Evolutionary conservation across 2,888 invertebrate species (phyloP), one percentile per base, ranked within the genome.

Genomic region (Xestobium rufovillosum): DNA sequence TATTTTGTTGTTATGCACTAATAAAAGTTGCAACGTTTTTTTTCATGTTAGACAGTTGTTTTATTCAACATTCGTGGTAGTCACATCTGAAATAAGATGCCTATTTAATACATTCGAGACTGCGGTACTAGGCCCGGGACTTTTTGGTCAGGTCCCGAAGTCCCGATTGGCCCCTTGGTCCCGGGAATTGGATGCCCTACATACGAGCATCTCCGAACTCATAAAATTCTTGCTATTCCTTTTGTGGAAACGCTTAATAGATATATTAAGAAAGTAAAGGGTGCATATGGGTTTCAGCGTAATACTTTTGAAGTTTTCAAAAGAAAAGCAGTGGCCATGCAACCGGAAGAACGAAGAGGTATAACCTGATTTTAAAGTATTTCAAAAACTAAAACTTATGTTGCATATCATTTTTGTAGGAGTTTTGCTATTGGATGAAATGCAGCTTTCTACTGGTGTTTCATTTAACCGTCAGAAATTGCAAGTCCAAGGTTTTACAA

Each of bases 381-480:
- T n/a, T n/a, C n/a, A n/a, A n/a, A n/a, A n/a, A n/a, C n/a, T n/a
- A n/a, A n/a, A n/a, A n/a, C n/a, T n/a, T n/a, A n/a, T n/a, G n/a
- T n/a, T n/a, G n/a, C n/a, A n/a, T n/a, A n/a, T n/a, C n/a, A n/a
- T n/a, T n/a, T n/a, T n/a, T n/a, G 13, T 36, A 38, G 50, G 48
- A 31, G 32, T 33, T 27, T 13, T 52, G 1, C 27, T 49, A 16
- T 30, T 47, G 2, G 51, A 52, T 39, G 53, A 53, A 36, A 50
- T 52, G 36, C 47, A 47, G 36, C 17, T 52, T 4, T 40, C 35
- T 13, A 44, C 49, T 42, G 37, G 14, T 11, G 26, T 50, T 4
- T 10, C 23, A 10, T 50, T 51, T 28, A 42, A 53, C 27, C 29
- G 28, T 27, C 14, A 41, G 11, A 44, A 36, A 1, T 13, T 47